These are phyloP conservation scores for Drosophila conformis DNA, from an alignment of 2,888 invertebrate genomes.

Conservation along the genomic window DNA sequence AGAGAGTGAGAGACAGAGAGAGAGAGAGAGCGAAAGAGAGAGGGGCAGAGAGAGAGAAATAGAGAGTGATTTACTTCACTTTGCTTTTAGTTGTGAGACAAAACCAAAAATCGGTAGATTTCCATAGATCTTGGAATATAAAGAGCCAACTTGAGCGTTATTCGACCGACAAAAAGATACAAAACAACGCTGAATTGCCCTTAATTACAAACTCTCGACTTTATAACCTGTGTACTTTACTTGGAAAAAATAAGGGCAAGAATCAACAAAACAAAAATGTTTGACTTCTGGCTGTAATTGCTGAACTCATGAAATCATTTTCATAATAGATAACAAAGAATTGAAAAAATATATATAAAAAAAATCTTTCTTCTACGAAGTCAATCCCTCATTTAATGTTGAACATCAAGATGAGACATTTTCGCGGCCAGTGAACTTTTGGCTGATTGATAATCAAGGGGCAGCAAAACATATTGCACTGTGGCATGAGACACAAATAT, in stretches of 20 bases:
- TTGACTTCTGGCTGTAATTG: not conserved
- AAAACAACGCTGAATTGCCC: conserved; percentile 4
- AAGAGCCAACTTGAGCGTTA: conserved; percentile 8
- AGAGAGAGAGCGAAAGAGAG: too few relatives aligned
- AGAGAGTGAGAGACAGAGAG: not conserved
- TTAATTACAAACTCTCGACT: conserved; percentile 8
- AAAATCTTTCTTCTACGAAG: not conserved
- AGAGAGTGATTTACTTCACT: not conserved
- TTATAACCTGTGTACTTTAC: conserved; percentile 13
- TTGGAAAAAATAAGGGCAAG: not conserved
- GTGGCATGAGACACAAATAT: conserved; percentile 15
- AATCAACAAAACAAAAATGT: not conserved
- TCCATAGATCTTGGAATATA: not conserved
- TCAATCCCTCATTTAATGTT: not conserved
- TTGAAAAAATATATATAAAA: not conserved
- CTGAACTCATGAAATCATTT: not conserved
- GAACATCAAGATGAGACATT: not conserved
- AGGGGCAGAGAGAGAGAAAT: too few relatives aligned
- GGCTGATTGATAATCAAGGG: conserved; percentile 34
- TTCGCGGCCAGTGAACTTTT: not conserved
- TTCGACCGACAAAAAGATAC: conserved; percentile 4
- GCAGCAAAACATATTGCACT: not conserved
- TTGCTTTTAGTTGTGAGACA: not conserved
- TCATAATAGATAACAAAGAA: not conserved
- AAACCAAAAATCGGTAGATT: conserved; percentile 8